phyloP scores from a whole-genome alignment of 2,888 invertebrate species.

The Chloroclysta siterata region DNA sequence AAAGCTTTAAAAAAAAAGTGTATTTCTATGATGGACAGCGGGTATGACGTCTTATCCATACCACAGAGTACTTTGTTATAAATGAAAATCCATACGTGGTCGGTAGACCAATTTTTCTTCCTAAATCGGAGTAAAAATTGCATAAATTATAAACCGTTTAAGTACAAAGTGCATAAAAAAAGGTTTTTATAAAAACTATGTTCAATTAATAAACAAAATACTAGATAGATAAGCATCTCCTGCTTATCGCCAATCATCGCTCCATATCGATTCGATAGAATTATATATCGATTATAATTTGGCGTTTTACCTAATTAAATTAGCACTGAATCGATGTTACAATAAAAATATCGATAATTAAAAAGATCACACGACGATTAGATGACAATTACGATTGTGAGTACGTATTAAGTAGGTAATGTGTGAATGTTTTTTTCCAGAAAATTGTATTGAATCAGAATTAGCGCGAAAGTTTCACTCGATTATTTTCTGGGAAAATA shows the following conservation, averaged over 20 bases:
- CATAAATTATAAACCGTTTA: too few species aligned
- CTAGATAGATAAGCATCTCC: background rate
- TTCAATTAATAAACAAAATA: background rate
- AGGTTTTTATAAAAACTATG: too few species aligned
- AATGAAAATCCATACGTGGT: too few species aligned
- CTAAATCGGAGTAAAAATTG: too few species aligned
- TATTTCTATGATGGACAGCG: too few species aligned
- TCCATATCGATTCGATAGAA: constrained; percentile 35
- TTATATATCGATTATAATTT: constrained; percentile 46
- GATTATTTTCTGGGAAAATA: constrained; percentile 4
- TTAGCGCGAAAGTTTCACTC: background rate
- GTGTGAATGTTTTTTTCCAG: constrained; percentile 27
- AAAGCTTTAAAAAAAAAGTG: too few species aligned
- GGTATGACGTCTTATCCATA: too few species aligned
- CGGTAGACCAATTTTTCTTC: too few species aligned
- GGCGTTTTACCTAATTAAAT: constrained; percentile 57
- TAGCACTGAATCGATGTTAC: constrained; percentile 52
- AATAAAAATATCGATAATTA: constrained; percentile 48
- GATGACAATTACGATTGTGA: constrained; percentile 47
- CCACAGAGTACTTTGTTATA: too few species aligned
- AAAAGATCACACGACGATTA: constrained; percentile 46
- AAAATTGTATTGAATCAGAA: constrained; percentile 25
- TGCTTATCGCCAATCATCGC: constrained; percentile 29
- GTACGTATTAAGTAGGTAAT: constrained; percentile 38
- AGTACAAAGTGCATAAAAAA: too few species aligned